Base-by-base conservation (phyloP, 2,113 vertebrate species). In the Capricornis sumatraensis region DNA sequence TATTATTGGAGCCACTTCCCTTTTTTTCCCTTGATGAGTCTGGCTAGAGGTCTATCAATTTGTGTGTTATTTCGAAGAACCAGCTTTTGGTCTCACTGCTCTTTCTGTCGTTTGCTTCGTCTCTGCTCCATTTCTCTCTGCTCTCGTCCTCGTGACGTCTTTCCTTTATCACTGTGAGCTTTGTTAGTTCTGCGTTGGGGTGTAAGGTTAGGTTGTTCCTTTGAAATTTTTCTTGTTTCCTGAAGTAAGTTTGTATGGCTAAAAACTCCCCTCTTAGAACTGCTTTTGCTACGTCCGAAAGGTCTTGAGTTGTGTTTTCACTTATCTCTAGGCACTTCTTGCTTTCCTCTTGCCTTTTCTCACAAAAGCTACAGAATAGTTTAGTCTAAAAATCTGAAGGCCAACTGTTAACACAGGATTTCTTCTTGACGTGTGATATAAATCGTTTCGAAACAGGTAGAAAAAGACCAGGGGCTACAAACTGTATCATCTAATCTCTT, bases 71-170 rank as follows among this genome's bases (percentile, higher is more conserved):
- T 47, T 19, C 27, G 2, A 17, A 47, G 43, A 79, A 1, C 43
- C 27, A 30, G 43, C 27, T 5, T 9, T 30, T 17, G 16, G 8
- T 30, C 4, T 36, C 64, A 5, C 2, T 21, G 64, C 1, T 5
- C 33, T 21, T 21, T 17, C 64, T 11, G 17, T 0, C 2, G 2
- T 12, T 78, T 47, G 5, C 43, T 47, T 5, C 0, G 0, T 45
- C 13, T 28, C 74, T 28, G 2, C 17, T 30, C 30, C 43, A 1
- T 47, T 10, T 45, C 4, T 1, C 8, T 14, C 74, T 45, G 74
- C 74, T 15, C 40, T 45, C 67, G 2, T 23, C 10, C 21, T 45
- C 3, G 28, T 19, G 27, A 19, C 3, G 6, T 47, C 15, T 79
- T 47, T 47, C 43, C 27, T 30, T 79, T 19, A 3, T 47, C 17